Percentiles rank a stretch among this genome's conserved stretches.
Evolutionary conservation across 2,888 invertebrate species (phyloP).

Genomic region (Coleophora deauratella): DNA sequence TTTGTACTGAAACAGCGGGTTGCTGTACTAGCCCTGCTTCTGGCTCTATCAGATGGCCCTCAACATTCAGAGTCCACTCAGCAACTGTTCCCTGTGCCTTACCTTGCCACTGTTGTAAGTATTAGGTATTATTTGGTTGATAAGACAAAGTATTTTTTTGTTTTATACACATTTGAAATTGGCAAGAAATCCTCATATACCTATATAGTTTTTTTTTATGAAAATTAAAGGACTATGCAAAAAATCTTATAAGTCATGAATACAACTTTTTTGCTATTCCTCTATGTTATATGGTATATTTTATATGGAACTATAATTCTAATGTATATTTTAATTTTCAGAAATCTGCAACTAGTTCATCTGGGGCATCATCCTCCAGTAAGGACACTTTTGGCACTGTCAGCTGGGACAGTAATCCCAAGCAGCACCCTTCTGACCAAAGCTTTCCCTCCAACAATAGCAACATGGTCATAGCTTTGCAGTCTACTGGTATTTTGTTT

Average conservation of each 20-base stretch:
- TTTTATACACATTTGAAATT: too few species aligned
- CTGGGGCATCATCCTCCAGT: slow-evolving; percentile 40
- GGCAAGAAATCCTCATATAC: too few species aligned
- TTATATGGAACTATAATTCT: too few species aligned
- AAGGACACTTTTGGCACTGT: slow-evolving; percentile 54
- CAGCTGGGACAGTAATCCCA: slow-evolving; percentile 43
- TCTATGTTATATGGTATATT: too few species aligned
- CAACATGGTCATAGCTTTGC: slow-evolving; percentile 41
- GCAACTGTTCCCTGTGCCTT: slow-evolving; percentile 56
- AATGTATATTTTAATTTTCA: too few species aligned
- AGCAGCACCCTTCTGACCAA: slow-evolving; percentile 45
- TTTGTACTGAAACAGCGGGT: slow-evolving; percentile 76
- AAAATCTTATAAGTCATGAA: too few species aligned
- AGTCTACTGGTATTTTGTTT: slow-evolving; percentile 26
- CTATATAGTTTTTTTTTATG: too few species aligned
- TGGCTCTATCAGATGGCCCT: slow-evolving; percentile 51
- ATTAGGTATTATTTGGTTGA: not conserved
- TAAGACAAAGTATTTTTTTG: too few species aligned
- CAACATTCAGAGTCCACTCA: slow-evolving; percentile 47
- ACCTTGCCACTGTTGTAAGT: slow-evolving; percentile 42
- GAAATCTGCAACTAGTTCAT: slow-evolving; percentile 35
- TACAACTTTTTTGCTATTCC: too few species aligned
- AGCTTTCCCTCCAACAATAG: slow-evolving; percentile 50
- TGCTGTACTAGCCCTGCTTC: slow-evolving; percentile 70
- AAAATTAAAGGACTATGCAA: too few species aligned